phyloP scores from a whole-genome alignment of 2,888 invertebrate genomes.

The Pyrgus malvae region DNA sequence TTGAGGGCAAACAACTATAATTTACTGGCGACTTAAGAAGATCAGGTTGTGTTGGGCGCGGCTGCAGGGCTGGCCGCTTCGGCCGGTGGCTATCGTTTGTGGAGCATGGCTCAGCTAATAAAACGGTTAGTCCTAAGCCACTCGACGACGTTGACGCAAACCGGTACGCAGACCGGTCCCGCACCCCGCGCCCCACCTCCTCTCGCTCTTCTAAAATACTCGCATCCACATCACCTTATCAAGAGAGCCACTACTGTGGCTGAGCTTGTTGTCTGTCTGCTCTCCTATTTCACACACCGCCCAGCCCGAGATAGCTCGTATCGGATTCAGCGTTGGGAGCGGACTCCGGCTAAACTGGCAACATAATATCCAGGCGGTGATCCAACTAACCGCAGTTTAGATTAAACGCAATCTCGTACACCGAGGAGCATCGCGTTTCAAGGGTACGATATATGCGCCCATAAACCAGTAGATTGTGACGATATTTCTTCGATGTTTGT shows the following conservation, averaged over 20 bases:
- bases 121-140: conserved; percentile 75
- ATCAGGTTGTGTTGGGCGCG: conserved; percentile 12
- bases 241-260: conserved; percentile 63
- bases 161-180: conserved; percentile 76
- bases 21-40: conserved; percentile 17
- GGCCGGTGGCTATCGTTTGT: conserved; percentile 66
- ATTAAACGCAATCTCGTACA: conserved; percentile 36
- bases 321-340: conserved; percentile 60
- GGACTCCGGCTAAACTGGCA: conserved; percentile 57
- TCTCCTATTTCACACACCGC: conserved; percentile 69
- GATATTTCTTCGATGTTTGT: conserved; percentile 29
- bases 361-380: conserved; percentile 55
- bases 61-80: conserved; percentile 43
- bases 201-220: conserved; percentile 68
- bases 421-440: conserved; percentile 30
- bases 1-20: conserved; percentile 24
- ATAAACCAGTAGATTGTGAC: conserved; percentile 17
- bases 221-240: conserved; percentile 74
- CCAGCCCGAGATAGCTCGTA: conserved; percentile 53
- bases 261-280: conserved; percentile 63
- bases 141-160: conserved; percentile 67
- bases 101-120: conserved; percentile 76
- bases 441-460: conserved; percentile 31
- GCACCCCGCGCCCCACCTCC: conserved; percentile 52
- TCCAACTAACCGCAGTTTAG: conserved; percentile 66